These are phyloP conservation scores for Maniola hyperantus DNA, from an alignment of 2,888 invertebrate genomes.

Conservation along the genomic window DNA sequence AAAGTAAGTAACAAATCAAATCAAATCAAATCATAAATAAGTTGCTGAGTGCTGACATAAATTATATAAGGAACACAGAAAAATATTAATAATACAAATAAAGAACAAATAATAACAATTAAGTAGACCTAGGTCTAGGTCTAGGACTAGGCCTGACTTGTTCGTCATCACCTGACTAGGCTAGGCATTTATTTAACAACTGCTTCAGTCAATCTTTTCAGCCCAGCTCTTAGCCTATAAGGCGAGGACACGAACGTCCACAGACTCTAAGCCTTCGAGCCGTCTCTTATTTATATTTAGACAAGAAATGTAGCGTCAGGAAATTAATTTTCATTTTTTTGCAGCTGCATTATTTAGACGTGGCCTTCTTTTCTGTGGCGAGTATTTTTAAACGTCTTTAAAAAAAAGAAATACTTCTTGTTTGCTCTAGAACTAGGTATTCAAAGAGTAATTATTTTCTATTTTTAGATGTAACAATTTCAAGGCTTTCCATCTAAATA, in stretches of 20 bases:
- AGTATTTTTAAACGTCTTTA: slow-evolving; percentile 31
- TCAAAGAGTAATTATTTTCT: background rate
- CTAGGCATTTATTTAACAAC: too few relatives aligned
- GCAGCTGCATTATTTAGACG: slow-evolving; percentile 37
- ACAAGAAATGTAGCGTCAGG: slow-evolving; percentile 62
- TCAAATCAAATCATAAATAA: too few relatives aligned
- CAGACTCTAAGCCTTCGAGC: slow-evolving; percentile 72
- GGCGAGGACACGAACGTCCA: slow-evolving; percentile 67
- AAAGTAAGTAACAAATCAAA: too few relatives aligned
- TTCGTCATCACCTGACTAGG: too few relatives aligned
- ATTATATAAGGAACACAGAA: too few relatives aligned
- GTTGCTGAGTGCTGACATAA: too few relatives aligned
- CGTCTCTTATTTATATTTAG: slow-evolving; percentile 55
- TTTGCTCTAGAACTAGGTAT: background rate
- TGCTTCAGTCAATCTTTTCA: too few relatives aligned
- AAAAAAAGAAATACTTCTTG: slow-evolving; percentile 16
- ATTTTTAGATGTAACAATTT: background rate
- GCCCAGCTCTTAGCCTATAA: slow-evolving; percentile 49
- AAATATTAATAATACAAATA: too few relatives aligned
- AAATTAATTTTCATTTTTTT: slow-evolving; percentile 52
- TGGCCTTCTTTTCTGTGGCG: slow-evolving; percentile 29
- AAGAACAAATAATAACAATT: too few relatives aligned
- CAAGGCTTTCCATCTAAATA: background rate
- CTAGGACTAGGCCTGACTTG: too few relatives aligned
- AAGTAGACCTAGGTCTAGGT: too few relatives aligned